Evolutionary conservation across 2,888 invertebrate genomes (phyloP).

Genomic region (Ctena decussata): DNA sequence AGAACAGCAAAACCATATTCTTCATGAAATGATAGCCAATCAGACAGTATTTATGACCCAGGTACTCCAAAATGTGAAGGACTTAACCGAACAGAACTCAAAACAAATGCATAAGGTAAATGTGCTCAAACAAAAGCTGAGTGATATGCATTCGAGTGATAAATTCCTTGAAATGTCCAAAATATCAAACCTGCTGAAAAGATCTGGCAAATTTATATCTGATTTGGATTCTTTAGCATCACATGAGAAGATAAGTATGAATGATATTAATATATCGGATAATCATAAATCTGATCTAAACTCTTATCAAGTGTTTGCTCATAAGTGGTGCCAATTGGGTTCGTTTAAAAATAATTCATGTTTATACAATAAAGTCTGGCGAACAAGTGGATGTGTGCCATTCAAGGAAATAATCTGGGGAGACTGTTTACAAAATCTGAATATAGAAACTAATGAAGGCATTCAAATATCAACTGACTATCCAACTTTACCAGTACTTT

Average conservation of each 20-base stretch:
- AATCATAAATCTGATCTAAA: neutral
- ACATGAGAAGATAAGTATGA: neutral
- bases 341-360: neutral
- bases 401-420: neutral
- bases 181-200: too few relatives aligned
- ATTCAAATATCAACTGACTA: neutral
- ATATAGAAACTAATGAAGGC: neutral
- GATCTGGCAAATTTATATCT: neutral
- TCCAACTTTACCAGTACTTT: neutral
- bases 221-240: conserved; percentile 14
- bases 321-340: neutral
- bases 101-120: conserved; percentile 67
- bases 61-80: conserved; percentile 75
- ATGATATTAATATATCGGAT: neutral
- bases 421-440: neutral
- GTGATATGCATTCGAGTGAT: neutral
- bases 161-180: neutral
- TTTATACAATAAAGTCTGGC: neutral
- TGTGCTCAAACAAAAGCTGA: conserved; percentile 38
- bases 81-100: conserved; percentile 70
- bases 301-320: neutral
- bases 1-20: conserved; percentile 77
- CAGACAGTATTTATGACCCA: conserved; percentile 77
- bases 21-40: conserved; percentile 79
- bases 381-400: neutral